phyloP scores from a whole-genome alignment of 2,113 vertebrate genomes.

The Miniopterus natalensis region DNA sequence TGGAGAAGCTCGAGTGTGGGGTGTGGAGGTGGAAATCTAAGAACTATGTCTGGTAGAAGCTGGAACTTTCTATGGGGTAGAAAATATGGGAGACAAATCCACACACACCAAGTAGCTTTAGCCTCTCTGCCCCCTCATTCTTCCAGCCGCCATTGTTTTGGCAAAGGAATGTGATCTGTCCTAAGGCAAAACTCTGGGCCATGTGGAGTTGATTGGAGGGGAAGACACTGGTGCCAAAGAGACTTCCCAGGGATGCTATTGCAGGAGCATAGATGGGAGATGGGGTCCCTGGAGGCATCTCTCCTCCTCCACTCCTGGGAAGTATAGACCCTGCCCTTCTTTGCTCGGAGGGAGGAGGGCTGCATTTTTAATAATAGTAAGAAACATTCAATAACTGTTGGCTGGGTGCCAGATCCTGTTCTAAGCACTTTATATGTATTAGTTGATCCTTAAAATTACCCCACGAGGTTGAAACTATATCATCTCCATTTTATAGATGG shows the following conservation, averaged over 20 bases:
- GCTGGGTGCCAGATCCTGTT: neutral
- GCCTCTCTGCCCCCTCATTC: too few relatives aligned
- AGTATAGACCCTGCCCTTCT: neutral
- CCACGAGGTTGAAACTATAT: neutral
- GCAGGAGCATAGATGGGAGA: neutral
- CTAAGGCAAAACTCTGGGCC: neutral
- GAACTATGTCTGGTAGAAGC: neutral
- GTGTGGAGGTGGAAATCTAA: neutral
- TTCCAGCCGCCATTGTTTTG: neutral
- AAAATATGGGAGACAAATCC: neutral
- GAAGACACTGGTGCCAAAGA: neutral
- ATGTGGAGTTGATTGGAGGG: neutral
- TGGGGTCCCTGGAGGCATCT: neutral
- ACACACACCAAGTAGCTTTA: neutral
- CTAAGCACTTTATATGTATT: neutral
- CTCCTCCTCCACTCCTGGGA: neutral
- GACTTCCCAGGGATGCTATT: neutral
- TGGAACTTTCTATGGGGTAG: neutral
- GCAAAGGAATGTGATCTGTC: neutral
- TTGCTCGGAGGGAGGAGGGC: neutral
- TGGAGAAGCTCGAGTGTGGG: neutral
- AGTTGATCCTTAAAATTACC: neutral
- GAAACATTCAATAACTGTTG: neutral
- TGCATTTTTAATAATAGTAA: neutral
- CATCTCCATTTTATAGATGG: slow-evolving; percentile 5